Evolutionary conservation across 2,113 vertebrate species (phyloP).

Genomic region (Chiloscyllium plagiosum): DNA sequence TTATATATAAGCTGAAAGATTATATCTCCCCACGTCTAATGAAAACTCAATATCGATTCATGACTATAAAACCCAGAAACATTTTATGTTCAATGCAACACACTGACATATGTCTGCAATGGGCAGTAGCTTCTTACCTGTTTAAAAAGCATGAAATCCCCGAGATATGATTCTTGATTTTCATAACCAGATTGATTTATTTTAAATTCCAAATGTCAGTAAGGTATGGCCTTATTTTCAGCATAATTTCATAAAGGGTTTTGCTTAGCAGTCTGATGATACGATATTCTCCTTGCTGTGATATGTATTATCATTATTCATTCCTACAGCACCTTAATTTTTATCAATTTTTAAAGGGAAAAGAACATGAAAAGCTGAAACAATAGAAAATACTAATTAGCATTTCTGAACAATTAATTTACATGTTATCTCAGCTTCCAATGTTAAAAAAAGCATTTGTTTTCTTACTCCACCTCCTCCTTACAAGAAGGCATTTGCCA

Average conservation of each 20-base stretch:
- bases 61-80: neutral
- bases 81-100: neutral
- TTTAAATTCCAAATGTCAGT: neutral
- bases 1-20: neutral
- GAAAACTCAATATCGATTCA: neutral
- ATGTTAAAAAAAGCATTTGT: neutral
- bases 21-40: neutral
- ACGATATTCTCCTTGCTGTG: neutral
- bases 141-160: neutral
- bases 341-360: neutral
- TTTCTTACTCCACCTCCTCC: neutral
- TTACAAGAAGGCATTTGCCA: neutral
- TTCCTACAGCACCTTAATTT: neutral
- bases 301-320: neutral
- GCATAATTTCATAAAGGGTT: neutral
- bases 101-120: neutral
- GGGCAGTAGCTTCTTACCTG: neutral
- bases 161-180: neutral
- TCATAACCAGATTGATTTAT: neutral
- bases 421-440: neutral
- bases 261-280: neutral
- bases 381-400: neutral
- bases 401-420: neutral
- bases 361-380: neutral
- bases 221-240: neutral